phyloP scores from a whole-genome alignment of 1,140 invertebrate species.

The Drosophila chauvacae region DNA sequence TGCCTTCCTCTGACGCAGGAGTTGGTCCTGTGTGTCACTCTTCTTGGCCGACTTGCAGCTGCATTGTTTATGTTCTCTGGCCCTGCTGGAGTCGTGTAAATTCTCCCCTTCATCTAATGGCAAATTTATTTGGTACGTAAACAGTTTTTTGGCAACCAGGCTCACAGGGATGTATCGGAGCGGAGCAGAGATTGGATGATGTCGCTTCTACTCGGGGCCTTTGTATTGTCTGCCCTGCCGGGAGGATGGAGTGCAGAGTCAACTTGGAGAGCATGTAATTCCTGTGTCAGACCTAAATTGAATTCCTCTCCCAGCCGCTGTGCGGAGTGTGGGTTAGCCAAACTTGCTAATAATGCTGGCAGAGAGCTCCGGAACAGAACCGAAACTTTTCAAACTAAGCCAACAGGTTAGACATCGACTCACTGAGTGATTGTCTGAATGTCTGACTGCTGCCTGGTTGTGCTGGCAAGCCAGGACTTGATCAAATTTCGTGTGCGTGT shows the following conservation, averaged over 20 bases:
- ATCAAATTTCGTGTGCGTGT: slow-evolving; percentile 63
- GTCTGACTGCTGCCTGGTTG: slow-evolving; percentile 28
- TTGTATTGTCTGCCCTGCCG: slow-evolving; percentile 24
- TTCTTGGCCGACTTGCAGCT: slow-evolving; percentile 62
- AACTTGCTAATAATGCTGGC: slow-evolving; percentile 53
- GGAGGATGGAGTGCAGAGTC: slow-evolving; percentile 17
- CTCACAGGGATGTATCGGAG: slow-evolving; percentile 19
- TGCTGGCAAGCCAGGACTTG: slow-evolving; percentile 42
- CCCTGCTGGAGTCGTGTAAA: slow-evolving; percentile 55
- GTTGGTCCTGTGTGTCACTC: slow-evolving; percentile 61
- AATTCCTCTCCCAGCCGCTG: slow-evolving; percentile 37
- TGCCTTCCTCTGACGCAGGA: slow-evolving; percentile 10
- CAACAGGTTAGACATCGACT: slow-evolving; percentile 57
- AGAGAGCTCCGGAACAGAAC: not conserved
- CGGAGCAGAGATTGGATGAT: slow-evolving; percentile 11
- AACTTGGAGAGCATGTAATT: slow-evolving; percentile 50
- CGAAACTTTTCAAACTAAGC: slow-evolving; percentile 33
- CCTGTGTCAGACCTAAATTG: slow-evolving; percentile 58
- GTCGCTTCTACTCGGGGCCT: slow-evolving; percentile 14
- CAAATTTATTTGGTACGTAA: slow-evolving; percentile 77
- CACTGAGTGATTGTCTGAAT: slow-evolving; percentile 47
- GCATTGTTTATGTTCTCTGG: slow-evolving; percentile 73
- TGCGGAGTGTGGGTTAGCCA: slow-evolving; percentile 23
- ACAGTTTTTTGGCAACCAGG: slow-evolving; percentile 55
- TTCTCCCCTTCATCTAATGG: slow-evolving; percentile 61